Base-by-base conservation (phyloP, 1,140 invertebrate genomes). In the Oedothorax gibbosus region DNA sequence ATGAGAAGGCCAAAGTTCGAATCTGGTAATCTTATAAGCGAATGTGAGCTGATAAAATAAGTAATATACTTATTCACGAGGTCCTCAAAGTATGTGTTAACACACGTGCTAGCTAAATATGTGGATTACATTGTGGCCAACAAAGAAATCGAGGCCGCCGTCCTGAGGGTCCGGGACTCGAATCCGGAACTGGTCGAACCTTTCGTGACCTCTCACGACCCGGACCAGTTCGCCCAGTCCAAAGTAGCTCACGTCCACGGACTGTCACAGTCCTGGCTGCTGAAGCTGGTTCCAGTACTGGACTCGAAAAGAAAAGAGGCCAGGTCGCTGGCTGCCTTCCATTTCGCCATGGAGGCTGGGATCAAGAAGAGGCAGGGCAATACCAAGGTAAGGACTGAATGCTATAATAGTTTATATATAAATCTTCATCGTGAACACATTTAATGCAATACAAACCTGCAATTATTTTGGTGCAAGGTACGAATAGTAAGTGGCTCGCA, bases 271-370 rank as follows among this genome's bases (percentile, higher is more conserved):
- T 95, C 96, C 87, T 99, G 98, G 98, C 91, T 99, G 12, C 93
- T 97, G 90, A 92, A 95, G 84, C 91, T 99, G 57, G 96, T 99
- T 0, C 97, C 98, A 0, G 95, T 99, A 15, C 90, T 99, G 4
- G 96, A 95, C 87, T 98, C 97, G n/a, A 96, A 99, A 89, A 91
- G 97, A 73, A 96, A 98, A 89, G 98, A 99, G 90, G 98, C 98
- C 0, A 93, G 97, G 86, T 98, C 98, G 89, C 90, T 99, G 76
- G 98, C 98, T 0, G 97, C 98, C 20, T 99, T 99, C 90, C 98
- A 99, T 89, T 99, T 99, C 89, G 98, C 97, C 88, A 99, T 99
- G 97, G 98, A 99, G 90, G 98, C 98, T 3, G 96, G 96, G 10
- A 99, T 99, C 56, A 99, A 99, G 89, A 95, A 98, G 88, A 95